These are phyloP conservation scores for Archegozetes longisetosus DNA, from an alignment of 1,140 invertebrate genomes.

Conservation along the genomic window DNA sequence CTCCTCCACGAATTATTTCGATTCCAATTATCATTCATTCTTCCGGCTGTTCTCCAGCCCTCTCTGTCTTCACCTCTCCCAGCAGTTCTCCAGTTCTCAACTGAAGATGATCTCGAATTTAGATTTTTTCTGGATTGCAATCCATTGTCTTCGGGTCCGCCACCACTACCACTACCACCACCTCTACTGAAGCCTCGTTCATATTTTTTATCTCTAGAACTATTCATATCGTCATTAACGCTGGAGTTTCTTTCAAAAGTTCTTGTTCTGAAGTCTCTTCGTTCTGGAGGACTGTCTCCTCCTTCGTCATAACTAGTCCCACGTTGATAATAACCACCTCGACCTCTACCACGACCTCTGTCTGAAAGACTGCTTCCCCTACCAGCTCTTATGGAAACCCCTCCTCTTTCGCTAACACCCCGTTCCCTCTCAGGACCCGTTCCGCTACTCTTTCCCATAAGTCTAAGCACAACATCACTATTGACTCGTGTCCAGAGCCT, in stretches of 20 bases:
- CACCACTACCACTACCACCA: neutral
- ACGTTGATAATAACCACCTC: conserved; percentile 32
- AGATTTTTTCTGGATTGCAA: too few species aligned
- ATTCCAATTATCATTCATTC: conserved; percentile 3
- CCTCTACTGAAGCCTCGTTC: conserved; percentile 16
- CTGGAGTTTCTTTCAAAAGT: conserved; percentile 1
- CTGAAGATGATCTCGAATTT: neutral
- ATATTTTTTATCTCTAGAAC: conserved; percentile 20
- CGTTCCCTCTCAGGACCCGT: conserved; percentile 20
- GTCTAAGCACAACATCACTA: conserved; percentile 36
- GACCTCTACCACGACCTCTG: conserved; percentile 35
- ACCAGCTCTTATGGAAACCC: conserved; percentile 24
- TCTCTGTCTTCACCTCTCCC: conserved; percentile 4
- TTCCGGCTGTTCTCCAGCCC: neutral
- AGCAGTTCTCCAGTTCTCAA: conserved; percentile 6
- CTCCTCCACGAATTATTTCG: conserved; percentile 5
- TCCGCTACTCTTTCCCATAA: conserved; percentile 26
- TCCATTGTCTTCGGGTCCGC: too few species aligned
- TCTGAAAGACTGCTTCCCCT: conserved; percentile 43
- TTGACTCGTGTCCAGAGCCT: neutral
- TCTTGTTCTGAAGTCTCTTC: neutral
- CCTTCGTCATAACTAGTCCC: conserved; percentile 26
- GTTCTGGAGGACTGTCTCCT: conserved; percentile 23
- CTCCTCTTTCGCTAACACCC: conserved; percentile 23
- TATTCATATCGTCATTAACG: conserved; percentile 2